Percentiles rank a stretch among this genome's conserved stretches.
These are phyloP conservation scores for Astreopora myriophthalma DNA, from an alignment of 64 coral and sea anemone species.

Conservation along the genomic window DNA sequence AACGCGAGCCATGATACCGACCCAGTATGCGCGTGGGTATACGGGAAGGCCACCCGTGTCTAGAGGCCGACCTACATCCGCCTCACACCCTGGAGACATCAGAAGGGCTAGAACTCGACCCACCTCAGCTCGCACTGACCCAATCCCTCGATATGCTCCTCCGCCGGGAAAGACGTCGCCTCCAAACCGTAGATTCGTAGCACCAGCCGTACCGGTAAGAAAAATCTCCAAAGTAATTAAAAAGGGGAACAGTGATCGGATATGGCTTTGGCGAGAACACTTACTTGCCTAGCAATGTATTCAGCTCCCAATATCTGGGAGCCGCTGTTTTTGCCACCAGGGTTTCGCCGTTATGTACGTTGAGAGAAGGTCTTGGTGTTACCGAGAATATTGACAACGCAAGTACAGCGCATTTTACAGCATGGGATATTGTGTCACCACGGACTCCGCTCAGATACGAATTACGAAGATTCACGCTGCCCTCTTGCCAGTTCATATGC, in stretches of 20 bases:
- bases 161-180: not conserved
- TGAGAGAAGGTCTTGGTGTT: no score
- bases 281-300: no score
- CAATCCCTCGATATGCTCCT: constrained; percentile 6
- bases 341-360: no score
- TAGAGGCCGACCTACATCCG: constrained; percentile 47
- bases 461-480: no score
- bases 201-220: constrained; percentile 2
- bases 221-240: not conserved
- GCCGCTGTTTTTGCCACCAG: no score
- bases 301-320: no score
- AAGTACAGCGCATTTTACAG: no score
- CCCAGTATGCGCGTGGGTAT: constrained; percentile 10
- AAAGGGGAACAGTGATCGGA: not conserved
- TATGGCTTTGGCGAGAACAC: no score
- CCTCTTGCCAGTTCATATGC: no score
- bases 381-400: no score
- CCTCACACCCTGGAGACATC: constrained; percentile 6
- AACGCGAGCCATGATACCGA: not conserved
- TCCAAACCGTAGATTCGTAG: not conserved
- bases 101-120: constrained; percentile 24
- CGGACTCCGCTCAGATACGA: no score
- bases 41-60: not conserved
- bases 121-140: constrained; percentile 34
- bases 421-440: no score